Conservation (phyloP, 2,888 invertebrate genomes). For the Plebejus anna region DNA sequence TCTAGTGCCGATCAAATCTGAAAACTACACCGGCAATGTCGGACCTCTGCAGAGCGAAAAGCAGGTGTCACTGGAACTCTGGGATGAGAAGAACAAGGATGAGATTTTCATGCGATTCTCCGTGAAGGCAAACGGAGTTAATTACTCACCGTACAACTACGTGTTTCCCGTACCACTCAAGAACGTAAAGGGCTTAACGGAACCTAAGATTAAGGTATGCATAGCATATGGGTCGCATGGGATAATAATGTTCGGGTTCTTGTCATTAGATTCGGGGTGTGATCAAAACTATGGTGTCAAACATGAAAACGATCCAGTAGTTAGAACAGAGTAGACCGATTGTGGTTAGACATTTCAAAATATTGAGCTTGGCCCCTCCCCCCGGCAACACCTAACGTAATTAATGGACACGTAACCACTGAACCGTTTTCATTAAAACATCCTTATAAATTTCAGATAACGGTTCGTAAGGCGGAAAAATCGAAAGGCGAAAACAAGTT, state of each 20-base stretch:
- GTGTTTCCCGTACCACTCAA: conserved; percentile 82
- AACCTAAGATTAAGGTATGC: conserved; percentile 80
- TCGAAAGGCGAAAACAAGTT: conserved; percentile 38
- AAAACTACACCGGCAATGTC: conserved; percentile 47
- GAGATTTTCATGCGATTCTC: conserved; percentile 69
- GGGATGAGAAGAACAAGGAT: conserved; percentile 47
- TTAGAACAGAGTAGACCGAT: too few species aligned
- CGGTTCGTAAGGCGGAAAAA: conserved; percentile 42
- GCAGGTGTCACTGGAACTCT: conserved; percentile 50
- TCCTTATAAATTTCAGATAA: conserved; percentile 48
- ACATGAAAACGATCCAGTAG: too few species aligned
- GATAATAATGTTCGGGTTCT: too few species aligned
- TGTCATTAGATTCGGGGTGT: too few species aligned
- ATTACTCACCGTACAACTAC: conserved; percentile 82
- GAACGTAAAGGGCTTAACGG: conserved; percentile 66
- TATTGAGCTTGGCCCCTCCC: too few species aligned
- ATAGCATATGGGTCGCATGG: not conserved
- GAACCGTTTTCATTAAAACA: not conserved
- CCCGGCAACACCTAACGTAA: too few species aligned
- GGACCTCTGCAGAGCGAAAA: conserved; percentile 52
- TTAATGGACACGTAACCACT: too few species aligned
- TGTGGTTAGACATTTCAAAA: too few species aligned
- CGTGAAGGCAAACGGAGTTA: conserved; percentile 66
- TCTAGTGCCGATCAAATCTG: conserved; percentile 57
- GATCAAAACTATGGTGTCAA: too few species aligned